Evolutionary conservation across 2,797 vertebrate species (phyloP).

Genomic region (Mallotus villosus): DNA sequence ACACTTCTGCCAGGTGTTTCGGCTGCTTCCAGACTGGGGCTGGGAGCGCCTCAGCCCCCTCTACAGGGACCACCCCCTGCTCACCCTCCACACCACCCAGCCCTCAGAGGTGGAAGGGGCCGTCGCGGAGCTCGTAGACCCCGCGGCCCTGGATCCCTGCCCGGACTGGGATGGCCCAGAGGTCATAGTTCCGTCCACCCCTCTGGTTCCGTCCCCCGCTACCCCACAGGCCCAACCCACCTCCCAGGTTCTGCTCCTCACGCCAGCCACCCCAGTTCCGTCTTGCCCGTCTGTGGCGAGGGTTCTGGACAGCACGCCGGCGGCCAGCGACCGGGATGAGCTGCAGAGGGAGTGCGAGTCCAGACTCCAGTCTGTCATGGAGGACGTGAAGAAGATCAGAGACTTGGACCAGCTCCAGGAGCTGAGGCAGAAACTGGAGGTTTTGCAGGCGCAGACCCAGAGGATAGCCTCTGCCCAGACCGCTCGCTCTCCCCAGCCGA

Average conservation of each 20-base stretch:
- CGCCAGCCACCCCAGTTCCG: neutral
- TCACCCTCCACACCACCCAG: neutral
- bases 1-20: slow-evolving; percentile 23
- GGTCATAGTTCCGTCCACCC: neutral
- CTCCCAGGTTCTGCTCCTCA: neutral
- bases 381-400: neutral
- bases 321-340: neutral
- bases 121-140: neutral
- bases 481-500: neutral
- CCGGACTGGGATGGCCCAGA: slow-evolving; percentile 2
- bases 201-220: neutral
- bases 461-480: neutral
- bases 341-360: slow-evolving; percentile 12
- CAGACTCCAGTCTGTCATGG: slow-evolving; percentile 1
- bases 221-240: neutral
- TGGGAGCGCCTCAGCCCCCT: slow-evolving; percentile 16
- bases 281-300: neutral
- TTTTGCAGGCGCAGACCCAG: neutral
- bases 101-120: slow-evolving; percentile 1
- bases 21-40: slow-evolving; percentile 14
- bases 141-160: neutral
- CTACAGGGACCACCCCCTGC: slow-evolving; percentile 19
- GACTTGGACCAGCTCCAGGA: neutral
- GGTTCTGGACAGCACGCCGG: neutral
- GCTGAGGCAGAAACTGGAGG: slow-evolving; percentile 1